These are phyloP conservation scores for Acipenser ruthenus DNA, from an alignment of 2,797 vertebrate species.

Conservation along the genomic window DNA sequence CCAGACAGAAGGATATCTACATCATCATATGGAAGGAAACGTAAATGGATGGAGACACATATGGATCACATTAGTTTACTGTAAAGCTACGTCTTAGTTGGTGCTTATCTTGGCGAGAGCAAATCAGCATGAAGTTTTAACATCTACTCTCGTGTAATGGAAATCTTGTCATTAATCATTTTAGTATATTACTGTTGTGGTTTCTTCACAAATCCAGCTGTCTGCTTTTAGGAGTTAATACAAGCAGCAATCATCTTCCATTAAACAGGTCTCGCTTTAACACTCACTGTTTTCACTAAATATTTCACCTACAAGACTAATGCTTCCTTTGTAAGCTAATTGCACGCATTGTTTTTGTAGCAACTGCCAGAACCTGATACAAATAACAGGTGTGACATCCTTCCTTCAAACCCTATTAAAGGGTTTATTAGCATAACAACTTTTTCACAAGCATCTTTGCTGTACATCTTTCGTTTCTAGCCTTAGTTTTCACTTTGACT, in stretches of 20 bases:
- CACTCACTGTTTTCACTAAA: not conserved
- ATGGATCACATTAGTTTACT: no score
- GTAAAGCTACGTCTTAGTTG: no score
- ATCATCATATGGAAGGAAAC: no score
- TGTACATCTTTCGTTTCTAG: no score
- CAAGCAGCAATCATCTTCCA: conserved; percentile 3
- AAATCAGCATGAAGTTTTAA: no score
- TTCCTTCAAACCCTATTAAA: not conserved
- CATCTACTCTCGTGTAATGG: no score
- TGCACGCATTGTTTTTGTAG: not conserved
- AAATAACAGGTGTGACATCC: not conserved
- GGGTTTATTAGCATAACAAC: no score
- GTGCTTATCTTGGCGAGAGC: no score
- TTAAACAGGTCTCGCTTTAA: not conserved
- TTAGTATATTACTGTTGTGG: not conserved
- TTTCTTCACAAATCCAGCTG: not conserved
- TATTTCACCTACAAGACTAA: not conserved
- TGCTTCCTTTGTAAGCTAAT: not conserved
- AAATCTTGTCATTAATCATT: conserved; percentile 1
- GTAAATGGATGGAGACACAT: no score
- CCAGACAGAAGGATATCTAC: no score
- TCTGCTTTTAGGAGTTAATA: not conserved
- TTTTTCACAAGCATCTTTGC: no score
- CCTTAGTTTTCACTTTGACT: no score
- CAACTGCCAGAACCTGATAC: not conserved